Conservation (phyloP, 2,888 invertebrate species). For the Pachliopta kotzebuea region DNA sequence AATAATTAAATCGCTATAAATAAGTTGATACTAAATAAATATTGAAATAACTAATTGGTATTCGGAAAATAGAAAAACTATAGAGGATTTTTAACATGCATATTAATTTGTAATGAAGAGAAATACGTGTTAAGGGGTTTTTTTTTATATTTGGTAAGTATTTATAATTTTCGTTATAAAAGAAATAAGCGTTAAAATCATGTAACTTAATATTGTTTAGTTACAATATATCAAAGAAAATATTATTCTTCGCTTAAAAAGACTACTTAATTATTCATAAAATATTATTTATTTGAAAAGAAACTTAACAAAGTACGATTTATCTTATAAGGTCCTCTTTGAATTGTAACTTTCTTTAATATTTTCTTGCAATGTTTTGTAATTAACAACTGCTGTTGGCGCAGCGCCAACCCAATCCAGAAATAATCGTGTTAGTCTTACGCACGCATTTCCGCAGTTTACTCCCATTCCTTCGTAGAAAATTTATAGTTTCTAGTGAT, state of each 20-base stretch:
- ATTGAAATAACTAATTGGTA: neutral
- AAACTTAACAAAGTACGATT: neutral
- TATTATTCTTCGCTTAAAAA: neutral
- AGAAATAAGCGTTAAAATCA: neutral
- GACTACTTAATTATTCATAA: neutral
- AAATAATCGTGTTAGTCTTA: slow-evolving; percentile 24
- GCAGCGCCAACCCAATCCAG: slow-evolving; percentile 18
- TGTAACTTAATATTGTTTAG: neutral
- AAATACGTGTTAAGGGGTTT: neutral
- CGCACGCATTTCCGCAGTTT: slow-evolving; percentile 10
- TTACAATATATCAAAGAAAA: neutral
- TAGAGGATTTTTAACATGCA: neutral
- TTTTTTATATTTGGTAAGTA: slow-evolving; percentile 4
- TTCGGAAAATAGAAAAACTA: neutral
- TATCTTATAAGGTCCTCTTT: neutral
- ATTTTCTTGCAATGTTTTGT: slow-evolving; percentile 21
- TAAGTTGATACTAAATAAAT: neutral
- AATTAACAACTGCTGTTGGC: slow-evolving; percentile 28
- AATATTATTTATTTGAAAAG: neutral
- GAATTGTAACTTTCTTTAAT: neutral
- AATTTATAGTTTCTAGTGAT: slow-evolving; percentile 21
- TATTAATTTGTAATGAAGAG: slow-evolving; percentile 1
- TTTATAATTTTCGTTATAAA: neutral
- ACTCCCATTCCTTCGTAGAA: slow-evolving; percentile 18
- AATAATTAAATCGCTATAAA: neutral